A percentile compares a stretch with the other conserved stretches of the same genome.
These are phyloP conservation scores for Pachyrhynchus sulphureomaculatus DNA, from an alignment of 1,140 invertebrate genomes.

Conservation along the genomic window DNA sequence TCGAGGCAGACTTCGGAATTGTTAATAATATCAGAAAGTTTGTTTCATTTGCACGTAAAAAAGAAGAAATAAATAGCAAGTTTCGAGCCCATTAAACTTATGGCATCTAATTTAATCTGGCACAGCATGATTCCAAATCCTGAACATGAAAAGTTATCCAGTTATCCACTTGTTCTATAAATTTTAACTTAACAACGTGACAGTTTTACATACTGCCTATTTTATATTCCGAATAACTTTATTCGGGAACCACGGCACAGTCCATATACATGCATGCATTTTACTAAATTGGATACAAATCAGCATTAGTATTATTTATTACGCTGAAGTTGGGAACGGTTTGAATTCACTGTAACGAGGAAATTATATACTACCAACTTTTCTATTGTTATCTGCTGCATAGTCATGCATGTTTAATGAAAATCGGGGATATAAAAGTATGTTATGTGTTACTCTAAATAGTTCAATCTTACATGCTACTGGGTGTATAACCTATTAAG, in stretches of 20 bases:
- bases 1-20: no score
- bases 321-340: conserved; percentile 23
- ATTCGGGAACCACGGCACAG: conserved; percentile 36
- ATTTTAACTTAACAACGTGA: conserved; percentile 47
- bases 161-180: conserved; percentile 48
- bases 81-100: conserved; percentile 41
- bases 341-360: conserved; percentile 20
- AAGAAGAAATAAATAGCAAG: neutral
- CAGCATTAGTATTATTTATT: conserved; percentile 32
- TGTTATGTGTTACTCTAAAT: no score
- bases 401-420: neutral
- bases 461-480: no score
- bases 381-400: neutral
- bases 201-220: conserved; percentile 48
- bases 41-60: neutral
- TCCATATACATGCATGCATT: conserved; percentile 27
- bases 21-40: no score
- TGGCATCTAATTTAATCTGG: conserved; percentile 47
- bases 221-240: conserved; percentile 48
- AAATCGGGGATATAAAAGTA: no score
- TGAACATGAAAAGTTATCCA: conserved; percentile 48
- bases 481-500: no score
- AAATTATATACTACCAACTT: conserved; percentile 3
- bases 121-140: conserved; percentile 35
- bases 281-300: conserved; percentile 32